These are phyloP conservation scores for Micromussa lordhowensis DNA, from an alignment of 92 coral and sea anemone genomes.

Conservation along the genomic window DNA sequence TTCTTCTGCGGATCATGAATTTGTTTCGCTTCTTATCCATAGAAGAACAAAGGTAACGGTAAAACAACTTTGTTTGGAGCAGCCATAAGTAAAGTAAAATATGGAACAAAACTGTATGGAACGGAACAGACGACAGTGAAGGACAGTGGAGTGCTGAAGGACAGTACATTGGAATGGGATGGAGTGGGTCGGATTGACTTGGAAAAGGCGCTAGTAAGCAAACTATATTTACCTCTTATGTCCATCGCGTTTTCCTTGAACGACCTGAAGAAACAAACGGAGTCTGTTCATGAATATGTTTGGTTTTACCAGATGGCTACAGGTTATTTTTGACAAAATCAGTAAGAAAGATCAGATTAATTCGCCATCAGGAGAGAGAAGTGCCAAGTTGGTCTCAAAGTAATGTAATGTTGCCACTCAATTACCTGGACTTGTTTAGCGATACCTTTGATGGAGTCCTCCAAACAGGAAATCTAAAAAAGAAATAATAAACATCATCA, in stretches of 20 bases:
- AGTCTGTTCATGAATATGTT: too few relatives aligned
- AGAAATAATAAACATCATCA: not conserved
- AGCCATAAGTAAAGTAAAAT: too few relatives aligned
- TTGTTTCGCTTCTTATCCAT: too few relatives aligned
- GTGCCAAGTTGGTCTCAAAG: not conserved
- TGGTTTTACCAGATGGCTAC: too few relatives aligned
- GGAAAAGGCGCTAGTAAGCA: not conserved
- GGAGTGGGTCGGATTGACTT: not conserved
- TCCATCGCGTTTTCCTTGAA: not conserved
- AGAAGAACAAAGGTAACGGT: too few relatives aligned
- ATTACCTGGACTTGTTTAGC: not conserved
- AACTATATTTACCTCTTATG: not conserved
- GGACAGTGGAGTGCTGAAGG: not conserved
- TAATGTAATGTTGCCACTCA: not conserved
- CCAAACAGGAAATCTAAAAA: not conserved
- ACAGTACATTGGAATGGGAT: not conserved
- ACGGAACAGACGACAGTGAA: not conserved
- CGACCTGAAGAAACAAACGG: not conserved
- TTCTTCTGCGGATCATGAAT: too few relatives aligned
- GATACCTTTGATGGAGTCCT: not conserved
- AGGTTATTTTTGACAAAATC: too few relatives aligned
- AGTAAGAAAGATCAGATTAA: too few relatives aligned
- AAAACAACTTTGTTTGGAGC: too few relatives aligned
- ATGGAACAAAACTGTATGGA: too few relatives aligned
- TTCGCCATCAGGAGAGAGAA: too few relatives aligned